Evolutionary conservation across 2,888 invertebrate genomes (phyloP), one percentile per base, ranked within the genome.

Genomic region (Trissolcus brochymenae): DNA sequence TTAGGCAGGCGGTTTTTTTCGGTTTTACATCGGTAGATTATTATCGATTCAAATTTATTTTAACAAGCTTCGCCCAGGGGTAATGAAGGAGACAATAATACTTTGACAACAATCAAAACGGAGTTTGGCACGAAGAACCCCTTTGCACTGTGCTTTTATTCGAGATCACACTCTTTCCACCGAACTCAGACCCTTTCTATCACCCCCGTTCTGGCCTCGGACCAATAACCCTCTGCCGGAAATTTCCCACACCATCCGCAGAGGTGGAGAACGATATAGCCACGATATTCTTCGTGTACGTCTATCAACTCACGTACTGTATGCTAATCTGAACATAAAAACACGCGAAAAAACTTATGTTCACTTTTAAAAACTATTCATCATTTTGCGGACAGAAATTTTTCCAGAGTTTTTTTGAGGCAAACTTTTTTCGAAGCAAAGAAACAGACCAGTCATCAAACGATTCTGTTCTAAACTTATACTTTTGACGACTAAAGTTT

Each of bases 151-250:
- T 61, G 65, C 65, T 35, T 54, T 64, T 35, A 68, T 53, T 75
- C 64, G 62, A 64, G 64, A 68, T 75, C 68, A 19, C 49, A 70
- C 76, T 71, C 71, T 71, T 66, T 57, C 76, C 29, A 66, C 59
- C 55, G 49, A 64, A 70, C 64, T 70, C 67, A 21, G 43, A 67
- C 67, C 41, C 74, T 35, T 74, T 67, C 51, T 50, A 62, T 67
- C 68, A 70, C 54, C 71, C 71, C 76, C 40, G 35, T 66, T 35
- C 66, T 72, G 68, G 72, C 72, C 72, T 77, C 77, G 77, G 72
- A 77, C 77, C 77, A 77, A 73, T 77, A 77, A 72, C 72, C 77
- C 72, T 77, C 77, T 77, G 72, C 72, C 77, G 77, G 72, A 72
- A 67, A 73, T 68, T 73, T 72, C 72, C 68, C 64, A 73, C 67